phyloP scores from a whole-genome alignment of 2,113 vertebrate genomes.

The Oncorhynchus mykiss region DNA sequence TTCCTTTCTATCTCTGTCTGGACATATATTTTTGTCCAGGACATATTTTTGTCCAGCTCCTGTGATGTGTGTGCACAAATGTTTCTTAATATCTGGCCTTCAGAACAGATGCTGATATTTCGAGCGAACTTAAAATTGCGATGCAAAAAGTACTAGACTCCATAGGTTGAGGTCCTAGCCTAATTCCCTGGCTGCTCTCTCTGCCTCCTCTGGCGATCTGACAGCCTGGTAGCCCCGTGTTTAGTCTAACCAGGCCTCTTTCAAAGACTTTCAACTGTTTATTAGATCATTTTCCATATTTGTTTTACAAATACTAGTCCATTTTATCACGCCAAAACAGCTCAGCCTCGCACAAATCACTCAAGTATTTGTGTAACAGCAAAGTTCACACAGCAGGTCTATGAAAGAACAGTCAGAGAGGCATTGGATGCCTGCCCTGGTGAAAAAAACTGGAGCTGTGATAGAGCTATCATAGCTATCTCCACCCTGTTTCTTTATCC shows the following conservation, averaged over 20 bases:
- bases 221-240: constrained; percentile 43
- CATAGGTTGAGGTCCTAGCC: constrained; percentile 16
- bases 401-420: constrained; percentile 25
- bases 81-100: too few relatives aligned
- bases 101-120: too few relatives aligned
- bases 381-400: constrained; percentile 46
- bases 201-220: constrained; percentile 8
- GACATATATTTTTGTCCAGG: too few relatives aligned
- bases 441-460: not conserved
- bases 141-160: too few relatives aligned
- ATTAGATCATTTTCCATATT: constrained; percentile 55
- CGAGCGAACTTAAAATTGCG: too few relatives aligned
- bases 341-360: constrained; percentile 44
- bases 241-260: constrained; percentile 49
- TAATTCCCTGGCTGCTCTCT: constrained; percentile 6
- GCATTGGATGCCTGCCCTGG: not conserved
- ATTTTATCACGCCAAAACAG: constrained; percentile 41
- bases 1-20: too few relatives aligned
- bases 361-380: constrained; percentile 43
- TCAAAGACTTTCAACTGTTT: constrained; percentile 51
- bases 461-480: not conserved
- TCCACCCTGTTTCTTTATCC: constrained; percentile 31
- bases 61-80: too few relatives aligned
- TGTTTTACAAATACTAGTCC: constrained; percentile 44
- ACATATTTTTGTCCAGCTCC: too few relatives aligned